Evolutionary conservation across 1,140 invertebrate species (phyloP).

Genomic region (Macrosteles quadrilineatus): DNA sequence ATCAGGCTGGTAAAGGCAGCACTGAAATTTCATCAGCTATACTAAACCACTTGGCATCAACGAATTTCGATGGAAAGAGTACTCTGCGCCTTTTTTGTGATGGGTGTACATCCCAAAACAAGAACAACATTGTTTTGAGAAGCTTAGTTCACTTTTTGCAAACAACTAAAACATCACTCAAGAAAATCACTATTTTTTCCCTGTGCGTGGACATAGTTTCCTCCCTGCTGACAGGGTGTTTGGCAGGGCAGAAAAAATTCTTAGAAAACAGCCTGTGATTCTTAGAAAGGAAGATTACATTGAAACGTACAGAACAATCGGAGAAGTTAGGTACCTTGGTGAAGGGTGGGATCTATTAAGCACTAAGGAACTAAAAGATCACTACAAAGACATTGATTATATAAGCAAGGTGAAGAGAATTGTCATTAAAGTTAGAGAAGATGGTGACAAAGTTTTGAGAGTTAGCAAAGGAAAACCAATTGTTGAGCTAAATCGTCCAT

Average conservation of each 20-base stretch:
- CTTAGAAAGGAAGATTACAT: conserved; percentile 22
- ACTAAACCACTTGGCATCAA: conserved; percentile 33
- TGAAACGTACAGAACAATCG: conserved; percentile 16
- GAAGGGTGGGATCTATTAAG: too few species aligned
- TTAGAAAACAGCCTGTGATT: conserved; percentile 40
- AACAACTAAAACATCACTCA: background rate
- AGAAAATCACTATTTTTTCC: conserved; percentile 39
- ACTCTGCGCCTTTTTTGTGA: conserved; percentile 31
- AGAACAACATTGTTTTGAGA: conserved; percentile 38
- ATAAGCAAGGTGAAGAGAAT: background rate
- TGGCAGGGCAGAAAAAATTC: conserved; percentile 41
- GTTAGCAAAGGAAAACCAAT: too few species aligned
- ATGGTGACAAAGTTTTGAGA: background rate
- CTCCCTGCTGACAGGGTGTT: conserved; percentile 46
- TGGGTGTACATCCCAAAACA: conserved; percentile 44
- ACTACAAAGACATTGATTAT: conserved; percentile 24
- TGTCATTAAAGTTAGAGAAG: background rate
- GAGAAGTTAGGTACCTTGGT: conserved; percentile 9
- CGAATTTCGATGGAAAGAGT: too few species aligned
- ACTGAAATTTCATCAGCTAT: conserved; percentile 45
- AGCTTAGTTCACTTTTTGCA: background rate
- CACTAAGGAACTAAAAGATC: background rate
- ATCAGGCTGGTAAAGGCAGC: conserved; percentile 41
- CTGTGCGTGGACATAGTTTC: conserved; percentile 44
- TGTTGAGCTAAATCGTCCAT: too few species aligned